These are phyloP conservation scores for Pocillopora verrucosa DNA, from an alignment of 64 coral and sea anemone species.

Conservation along the genomic window DNA sequence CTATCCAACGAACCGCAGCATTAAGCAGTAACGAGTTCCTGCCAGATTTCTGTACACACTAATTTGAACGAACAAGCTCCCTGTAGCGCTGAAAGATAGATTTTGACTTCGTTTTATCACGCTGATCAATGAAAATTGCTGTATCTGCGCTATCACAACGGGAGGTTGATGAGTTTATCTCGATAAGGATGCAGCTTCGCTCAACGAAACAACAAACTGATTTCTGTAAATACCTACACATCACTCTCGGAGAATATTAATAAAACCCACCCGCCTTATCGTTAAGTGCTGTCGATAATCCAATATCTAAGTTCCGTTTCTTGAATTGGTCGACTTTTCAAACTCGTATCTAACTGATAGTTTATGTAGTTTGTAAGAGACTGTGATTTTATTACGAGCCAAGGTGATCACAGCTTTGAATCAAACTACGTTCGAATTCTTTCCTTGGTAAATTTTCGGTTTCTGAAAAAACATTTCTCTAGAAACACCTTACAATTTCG, in stretches of 20 bases:
- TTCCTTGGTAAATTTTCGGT: constrained; percentile 18
- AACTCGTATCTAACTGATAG: constrained; percentile 39
- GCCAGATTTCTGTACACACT: constrained; percentile 29
- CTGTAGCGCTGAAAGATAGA: constrained; percentile 77
- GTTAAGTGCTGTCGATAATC: constrained; percentile 89
- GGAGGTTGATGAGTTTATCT: constrained; percentile 98
- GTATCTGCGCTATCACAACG: constrained; percentile 75
- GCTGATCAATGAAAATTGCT: constrained; percentile 94
- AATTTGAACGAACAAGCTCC: constrained; percentile 68
- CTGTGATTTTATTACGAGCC: not conserved
- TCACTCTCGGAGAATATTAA: constrained; percentile 73
- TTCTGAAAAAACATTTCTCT: constrained; percentile 50
- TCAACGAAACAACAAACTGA: constrained; percentile 82
- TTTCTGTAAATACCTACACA: constrained; percentile 98
- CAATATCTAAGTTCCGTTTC: constrained; percentile 87
- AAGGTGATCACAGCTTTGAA: not conserved
- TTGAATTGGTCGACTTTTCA: constrained; percentile 63
- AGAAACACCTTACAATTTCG: constrained; percentile 35
- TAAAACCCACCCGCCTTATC: constrained; percentile 79
- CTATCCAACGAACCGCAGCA: constrained; percentile 35
- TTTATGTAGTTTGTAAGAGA: constrained; percentile 29
- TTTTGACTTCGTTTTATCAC: constrained; percentile 91
- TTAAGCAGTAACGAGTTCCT: constrained; percentile 51
- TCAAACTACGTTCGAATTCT: not conserved
- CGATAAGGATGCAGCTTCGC: constrained; percentile 78